These are phyloP conservation scores for Alethe castanea DNA, from an alignment of 2,113 vertebrate species.

Conservation along the genomic window DNA sequence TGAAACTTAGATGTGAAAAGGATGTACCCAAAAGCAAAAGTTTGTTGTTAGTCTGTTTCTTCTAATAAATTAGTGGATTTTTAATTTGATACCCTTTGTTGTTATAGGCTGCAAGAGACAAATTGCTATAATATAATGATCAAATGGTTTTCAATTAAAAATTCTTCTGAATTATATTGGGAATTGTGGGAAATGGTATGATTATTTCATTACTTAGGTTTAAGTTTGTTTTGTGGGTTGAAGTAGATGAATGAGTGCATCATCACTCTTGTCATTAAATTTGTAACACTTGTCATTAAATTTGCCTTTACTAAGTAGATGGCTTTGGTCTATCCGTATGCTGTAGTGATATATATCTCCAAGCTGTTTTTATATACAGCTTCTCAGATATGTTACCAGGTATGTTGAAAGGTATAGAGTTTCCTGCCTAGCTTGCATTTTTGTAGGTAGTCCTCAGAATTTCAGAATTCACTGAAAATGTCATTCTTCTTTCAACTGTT, in stretches of 20 bases:
- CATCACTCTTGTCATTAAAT: neutral
- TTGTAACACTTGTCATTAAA: neutral
- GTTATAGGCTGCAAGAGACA: neutral
- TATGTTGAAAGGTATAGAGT: neutral
- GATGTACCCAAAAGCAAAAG: neutral
- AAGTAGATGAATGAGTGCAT: neutral
- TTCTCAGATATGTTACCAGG: neutral
- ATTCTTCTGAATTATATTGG: neutral
- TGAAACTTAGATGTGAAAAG: neutral
- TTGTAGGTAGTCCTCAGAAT: neutral
- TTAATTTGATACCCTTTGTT: neutral
- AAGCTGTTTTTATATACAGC: neutral
- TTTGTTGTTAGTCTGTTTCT: neutral
- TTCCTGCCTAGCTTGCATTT: neutral
- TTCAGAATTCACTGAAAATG: neutral
- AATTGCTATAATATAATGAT: neutral
- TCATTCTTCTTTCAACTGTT: neutral
- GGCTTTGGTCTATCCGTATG: neutral
- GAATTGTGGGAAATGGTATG: neutral
- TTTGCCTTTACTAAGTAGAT: neutral
- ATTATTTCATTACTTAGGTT: neutral
- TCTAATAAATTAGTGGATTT: neutral
- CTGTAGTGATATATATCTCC: neutral
- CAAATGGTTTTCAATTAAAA: neutral
- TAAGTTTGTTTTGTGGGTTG: neutral